Base-by-base conservation (phyloP, 64 coral and sea anemone genomes). In the Porites lutea region DNA sequence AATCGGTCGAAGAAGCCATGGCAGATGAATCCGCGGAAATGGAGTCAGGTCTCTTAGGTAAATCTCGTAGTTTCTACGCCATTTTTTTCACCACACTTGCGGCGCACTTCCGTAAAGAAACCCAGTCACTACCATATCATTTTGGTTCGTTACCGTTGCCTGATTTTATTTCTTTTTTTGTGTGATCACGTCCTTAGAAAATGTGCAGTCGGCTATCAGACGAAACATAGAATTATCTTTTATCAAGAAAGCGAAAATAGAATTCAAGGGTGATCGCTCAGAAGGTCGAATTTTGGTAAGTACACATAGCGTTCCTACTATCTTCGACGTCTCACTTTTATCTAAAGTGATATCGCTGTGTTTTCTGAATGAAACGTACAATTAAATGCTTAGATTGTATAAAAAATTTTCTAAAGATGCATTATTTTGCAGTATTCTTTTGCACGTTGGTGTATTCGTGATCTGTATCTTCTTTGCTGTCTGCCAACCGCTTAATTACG, bases 181-280 rank as follows among this genome's bases (percentile, higher is more conserved):
- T 66, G 37, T 52, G 48, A 88, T 74, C 52, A 88, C 75, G 71
- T 79, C 75, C 21, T 5, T 53, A 97, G 95, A 89, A 77, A 79
- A 71, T 63, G 95, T 94, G 37, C 90, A 91, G 75, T 23, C 77
- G 71, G 88, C 92, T 65, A 67, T 97, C 87, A 77, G 95, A 22
- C 81, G 90, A 52, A 86, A 94, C 37, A 85, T 86, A 63, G 89
- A 97, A 18, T 87, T 97, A 54, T 92, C 93, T 11, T 94, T 97
- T 57, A 83, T 91, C 4, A 97, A 97, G 92, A 91, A 91, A 91
- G 75, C 90, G 92, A 97, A 94, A 82, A 68, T 97, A 12, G 95
- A 97, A 14, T 85, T 69, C 74, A 97, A 94, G 57, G 95, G 95
- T 16, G 95, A 97, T 57, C 92, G 92, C 15, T 67, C 89, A 6